Evolutionary conservation across 2,888 invertebrate genomes (phyloP).

Genomic region (Mesopsocus fuscifrons): DNA sequence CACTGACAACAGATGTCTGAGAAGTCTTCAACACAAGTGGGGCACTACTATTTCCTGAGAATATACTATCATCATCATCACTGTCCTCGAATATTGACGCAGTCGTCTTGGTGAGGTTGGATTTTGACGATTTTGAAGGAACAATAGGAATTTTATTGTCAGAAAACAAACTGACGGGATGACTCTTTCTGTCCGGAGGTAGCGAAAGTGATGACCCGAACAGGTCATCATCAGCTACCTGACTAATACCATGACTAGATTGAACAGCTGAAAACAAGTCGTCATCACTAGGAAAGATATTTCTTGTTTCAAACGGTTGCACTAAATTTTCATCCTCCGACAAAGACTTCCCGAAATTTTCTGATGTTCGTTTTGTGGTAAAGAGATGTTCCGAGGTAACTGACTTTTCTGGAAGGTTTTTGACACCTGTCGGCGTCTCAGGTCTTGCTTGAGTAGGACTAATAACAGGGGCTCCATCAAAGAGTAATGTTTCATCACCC

Average conservation of each 20-base stretch:
- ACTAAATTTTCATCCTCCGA: too few relatives aligned
- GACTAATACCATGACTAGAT: too few relatives aligned
- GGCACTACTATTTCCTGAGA: conserved; percentile 20
- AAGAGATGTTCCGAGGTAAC: too few relatives aligned
- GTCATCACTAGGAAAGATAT: not conserved
- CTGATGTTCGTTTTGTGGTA: too few relatives aligned
- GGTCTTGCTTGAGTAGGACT: conserved; percentile 11
- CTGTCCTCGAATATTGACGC: conserved; percentile 26
- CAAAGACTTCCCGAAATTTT: too few relatives aligned
- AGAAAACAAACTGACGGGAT: too few relatives aligned
- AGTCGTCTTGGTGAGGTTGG: conserved; percentile 19
- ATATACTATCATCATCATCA: conserved; percentile 24
- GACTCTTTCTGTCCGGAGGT: conserved; percentile 1
- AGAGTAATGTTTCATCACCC: conserved; percentile 10
- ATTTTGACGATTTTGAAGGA: too few relatives aligned
- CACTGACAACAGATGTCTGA: not conserved
- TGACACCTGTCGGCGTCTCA: conserved; percentile 6
- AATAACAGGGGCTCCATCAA: conserved; percentile 14
- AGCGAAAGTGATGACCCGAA: conserved; percentile 11
- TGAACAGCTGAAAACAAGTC: conserved; percentile 3
- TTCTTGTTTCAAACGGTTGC: conserved; percentile 5
- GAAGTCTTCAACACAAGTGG: not conserved
- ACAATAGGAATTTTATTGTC: too few relatives aligned
- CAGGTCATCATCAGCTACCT: conserved; percentile 1
- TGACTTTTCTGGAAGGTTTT: too few relatives aligned